Base-by-base conservation (phyloP, 2,888 invertebrate species). In the Hirtodrosophila duncani region DNA sequence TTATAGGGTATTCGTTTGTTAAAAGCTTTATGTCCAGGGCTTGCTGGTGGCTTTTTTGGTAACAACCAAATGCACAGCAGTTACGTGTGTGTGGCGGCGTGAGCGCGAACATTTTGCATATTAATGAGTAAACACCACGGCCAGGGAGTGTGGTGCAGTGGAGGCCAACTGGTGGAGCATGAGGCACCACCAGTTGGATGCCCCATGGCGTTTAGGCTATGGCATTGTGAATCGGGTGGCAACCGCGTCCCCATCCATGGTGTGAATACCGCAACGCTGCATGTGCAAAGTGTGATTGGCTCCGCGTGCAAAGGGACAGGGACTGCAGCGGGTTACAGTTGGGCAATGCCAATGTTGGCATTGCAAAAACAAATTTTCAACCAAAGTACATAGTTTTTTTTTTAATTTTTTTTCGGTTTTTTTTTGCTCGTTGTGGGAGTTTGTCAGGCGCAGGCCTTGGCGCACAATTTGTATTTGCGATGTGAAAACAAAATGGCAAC, bases 91-190 rank as follows among this genome's bases (percentile, higher is more conserved):
- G 14, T 30, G 48, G 45, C 46, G 48, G 30, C 39, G 45, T 31
- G 42, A 64, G 70, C 45, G 74, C 61, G 51, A 80, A 52, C 74
- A 61, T 75, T 75, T 81, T 81, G 80, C 81, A 75, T 75, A 79
- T 75, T 75, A 75, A 75, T 75, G 81, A 81, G 72, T 77, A 57
- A 80, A 72, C 69, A 59, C 37, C 20, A 16, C 9, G 14, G 10
- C 5, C 30, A 29, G 20, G 3, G 24, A 23, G 14, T 17, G 23
- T 14, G 13, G 10, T 23, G 34, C 9, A 29, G 23, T 2, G 20
- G 3, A 21, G 8, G 50, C 23, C 13, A 31, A 31, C 20, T 33
- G 41, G 42, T 24, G 16, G 10, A 24, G 7, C 10, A 9, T 0
- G 18, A 16, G 27, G 13, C 2, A n/a, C 8, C 10, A 29, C 9